Base-by-base conservation (phyloP, 1,140 invertebrate species). In the Aphis craccivora region DNA sequence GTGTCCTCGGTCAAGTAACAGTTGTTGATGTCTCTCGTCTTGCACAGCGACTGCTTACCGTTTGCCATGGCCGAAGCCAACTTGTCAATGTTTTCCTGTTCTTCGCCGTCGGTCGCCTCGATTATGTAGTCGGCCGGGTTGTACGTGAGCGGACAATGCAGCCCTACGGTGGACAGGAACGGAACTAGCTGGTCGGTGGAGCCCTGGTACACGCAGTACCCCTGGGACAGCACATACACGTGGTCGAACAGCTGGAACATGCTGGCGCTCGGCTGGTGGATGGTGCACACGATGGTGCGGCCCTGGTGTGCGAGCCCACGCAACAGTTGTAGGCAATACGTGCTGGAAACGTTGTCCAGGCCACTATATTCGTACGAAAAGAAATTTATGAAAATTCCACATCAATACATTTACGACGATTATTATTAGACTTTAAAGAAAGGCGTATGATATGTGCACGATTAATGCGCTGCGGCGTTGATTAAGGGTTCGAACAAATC, bases 211-310 rank as follows among this genome's bases (percentile, higher is more conserved):
- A 98, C 97, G 94, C 97, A 97, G 25, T 95, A 94, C 4, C 97
- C 97, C 94, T 96, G 95, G 4, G 97, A 96, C 94, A 97, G 94
- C 43, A 97, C 96, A 94, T 97, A 97, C 18, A 96, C 96, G 91
- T 95, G 95, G 95, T 98, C 97, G 95, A 98, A 98, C 93, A 97
- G 96, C 88, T 97, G 96, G 95, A 98, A 98, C n/a, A 98, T 95
- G 48, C 97, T 97, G 5, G 97, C 97, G 53, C 97, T 97, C 0
- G 98, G 98, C 94, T 98, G 98, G 95, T 98, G 98, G 93, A 98
- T 97, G 7, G 97, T 98, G 94, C 97, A 97, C 37, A 98, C 95
- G 81, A 98, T 97, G 0, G 97, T 98, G 90, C 97, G 96, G 14
- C 97, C 97, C 94, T 97, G 96, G 5, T 95, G 95, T 0, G 97